Evolutionary conservation across 2,113 vertebrate genomes (phyloP), one percentile per base, ranked within the genome.

Genomic region (Scopus umbretta): DNA sequence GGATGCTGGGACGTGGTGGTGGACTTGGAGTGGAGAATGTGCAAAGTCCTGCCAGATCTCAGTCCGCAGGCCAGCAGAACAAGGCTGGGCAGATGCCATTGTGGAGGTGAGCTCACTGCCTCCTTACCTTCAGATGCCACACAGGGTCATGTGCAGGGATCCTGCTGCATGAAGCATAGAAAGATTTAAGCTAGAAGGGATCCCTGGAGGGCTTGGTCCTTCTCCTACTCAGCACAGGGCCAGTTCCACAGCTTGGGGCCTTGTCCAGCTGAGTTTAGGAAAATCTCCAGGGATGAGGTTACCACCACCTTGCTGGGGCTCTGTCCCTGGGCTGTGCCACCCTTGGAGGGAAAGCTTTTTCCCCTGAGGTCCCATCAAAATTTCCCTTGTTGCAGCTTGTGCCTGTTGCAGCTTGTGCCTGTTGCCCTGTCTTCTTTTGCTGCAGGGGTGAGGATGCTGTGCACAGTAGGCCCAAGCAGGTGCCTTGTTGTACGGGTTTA

Each of bases 391-490:
- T 80, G 84, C 52, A 75, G 25, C 10, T 62, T 25, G 10, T 71
- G 36, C 17, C 55, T 3, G 2, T 47, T 91, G 62, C 42, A 43
- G 42, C 42, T 43, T 43, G 13, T 43, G 42, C 42, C 11, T 43
- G 42, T 43, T 43, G 42, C 42, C 42, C 14, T 0, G 0, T 93
- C 58, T 72, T 62, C 40, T 76, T 34, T 32, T 0, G 0, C 52
- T 53, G 12, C 0, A 0, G 2, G 0, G 14, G 10, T 36, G 56
- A 42, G n/a, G 36, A 12, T 38, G 6, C 29, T 65, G 63, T 5
- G 2, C 10, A 2, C 0, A 0, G 26, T 30, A 68, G 13, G 29
- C 13, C 30, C 15, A 20, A 4, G 38, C 12, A 56, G 65, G 29
- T 88, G 49, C 67, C 23, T 25, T 29, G 9, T 65, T n/a, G 68